Base-by-base conservation (phyloP, 2,113 vertebrate species). In the Micromys minutus region DNA sequence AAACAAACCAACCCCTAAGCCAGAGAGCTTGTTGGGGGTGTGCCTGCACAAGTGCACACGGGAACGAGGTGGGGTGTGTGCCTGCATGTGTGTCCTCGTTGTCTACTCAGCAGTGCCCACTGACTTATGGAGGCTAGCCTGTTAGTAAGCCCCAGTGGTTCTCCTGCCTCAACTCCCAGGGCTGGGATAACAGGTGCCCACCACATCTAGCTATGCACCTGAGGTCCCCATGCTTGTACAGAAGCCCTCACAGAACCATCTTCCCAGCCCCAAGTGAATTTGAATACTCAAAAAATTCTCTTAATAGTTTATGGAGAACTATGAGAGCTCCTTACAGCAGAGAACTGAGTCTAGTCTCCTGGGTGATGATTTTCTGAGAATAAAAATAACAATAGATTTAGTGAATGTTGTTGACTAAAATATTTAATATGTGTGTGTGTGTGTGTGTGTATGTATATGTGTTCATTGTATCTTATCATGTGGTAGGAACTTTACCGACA, bases 341-440 rank as follows among this genome's bases (percentile, higher is more conserved):
- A 94, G 1, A 84, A 42, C 55, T 87, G 34, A 76, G 55, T 74
- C 39, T 93, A 76, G 65, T 90, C 93, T 95, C 67, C 86, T 81
- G 74, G 55, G 26, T 63, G 34, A 45, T 91, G 47, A 75, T 65
- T 96, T 94, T 89, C 29, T 39, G 77, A 87, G 21, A 75, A 65
- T 39, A 90, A n/a, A 94, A 95, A 90, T 79, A 89, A 96, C 90
- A 90, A 90, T 22, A 79, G 22, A 65, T 87, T 42, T 55, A 89
- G 87, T 59, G 19, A 95, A 87, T 90, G 45, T 6, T 87, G 36
- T 72, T 94, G 67, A 91, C 39, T 79, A 93, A 39, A 84, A 24
- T 93, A 96, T 47, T 77, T 39, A 42, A 72, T 80, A 87, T 75
- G 76, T 90, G 76, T 69, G n/a, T n/a, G n/a, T n/a, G n/a, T n/a